Evolutionary conservation across 2,888 invertebrate species (phyloP).

Genomic region (Pardosa pseudoannulata): DNA sequence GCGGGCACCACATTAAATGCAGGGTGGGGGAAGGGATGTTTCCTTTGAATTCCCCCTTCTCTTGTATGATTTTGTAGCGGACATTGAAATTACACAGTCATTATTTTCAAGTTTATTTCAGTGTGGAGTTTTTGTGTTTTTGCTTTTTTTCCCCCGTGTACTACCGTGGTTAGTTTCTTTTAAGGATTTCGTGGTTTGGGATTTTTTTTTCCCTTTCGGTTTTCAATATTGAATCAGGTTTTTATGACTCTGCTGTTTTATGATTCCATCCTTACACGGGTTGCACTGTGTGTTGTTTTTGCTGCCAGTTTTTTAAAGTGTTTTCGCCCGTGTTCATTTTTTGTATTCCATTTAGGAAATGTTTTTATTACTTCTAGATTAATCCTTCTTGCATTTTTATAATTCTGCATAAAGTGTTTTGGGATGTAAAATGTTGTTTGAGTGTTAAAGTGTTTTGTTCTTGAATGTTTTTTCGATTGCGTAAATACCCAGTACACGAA

Average conservation of each 20-base stretch:
- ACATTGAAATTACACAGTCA: constrained; percentile 52
- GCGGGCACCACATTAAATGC: constrained; percentile 54
- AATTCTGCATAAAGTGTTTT: no score
- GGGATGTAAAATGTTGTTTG: no score
- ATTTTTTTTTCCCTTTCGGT: not conserved
- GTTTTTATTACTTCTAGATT: not conserved
- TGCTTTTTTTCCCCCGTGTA: not conserved
- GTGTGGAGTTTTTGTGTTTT: not conserved
- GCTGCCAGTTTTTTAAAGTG: not conserved
- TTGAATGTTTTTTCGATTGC: no score
- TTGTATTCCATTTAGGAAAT: not conserved
- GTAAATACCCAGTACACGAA: not conserved
- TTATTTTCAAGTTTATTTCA: constrained; percentile 45
- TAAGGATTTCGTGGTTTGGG: not conserved
- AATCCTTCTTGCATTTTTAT: no score
- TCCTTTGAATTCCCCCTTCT: constrained; percentile 13
- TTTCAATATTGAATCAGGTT: constrained; percentile 6
- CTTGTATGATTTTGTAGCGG: constrained; percentile 53
- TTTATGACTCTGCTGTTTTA: not conserved
- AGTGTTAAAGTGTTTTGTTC: no score
- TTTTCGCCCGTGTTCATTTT: not conserved
- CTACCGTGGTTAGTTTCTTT: constrained; percentile 15
- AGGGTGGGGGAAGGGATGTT: constrained; percentile 5
- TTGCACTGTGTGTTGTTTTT: not conserved
- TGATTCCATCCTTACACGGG: not conserved